These are phyloP conservation scores for Galerucella calmariensis DNA, from an alignment of 2,888 invertebrate genomes.

Conservation along the genomic window DNA sequence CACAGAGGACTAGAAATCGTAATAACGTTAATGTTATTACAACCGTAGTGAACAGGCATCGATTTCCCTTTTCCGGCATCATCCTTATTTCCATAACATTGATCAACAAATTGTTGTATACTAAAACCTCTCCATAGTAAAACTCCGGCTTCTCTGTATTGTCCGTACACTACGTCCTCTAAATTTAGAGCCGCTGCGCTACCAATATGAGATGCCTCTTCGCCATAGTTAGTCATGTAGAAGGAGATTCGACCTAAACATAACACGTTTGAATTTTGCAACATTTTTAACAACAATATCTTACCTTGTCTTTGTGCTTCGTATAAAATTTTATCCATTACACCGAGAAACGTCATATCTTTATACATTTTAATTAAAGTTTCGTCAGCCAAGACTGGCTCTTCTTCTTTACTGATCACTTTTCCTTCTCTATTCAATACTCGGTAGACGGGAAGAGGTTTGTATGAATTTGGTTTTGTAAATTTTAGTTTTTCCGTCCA, in stretches of 20 bases:
- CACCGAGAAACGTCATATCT: slow-evolving; percentile 88
- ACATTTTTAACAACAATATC: neutral
- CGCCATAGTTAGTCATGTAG: slow-evolving; percentile 99
- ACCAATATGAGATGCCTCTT: slow-evolving; percentile 91
- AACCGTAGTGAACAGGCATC: slow-evolving; percentile 99
- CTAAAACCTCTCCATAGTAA: slow-evolving; percentile 91
- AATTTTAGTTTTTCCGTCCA: slow-evolving; percentile 74
- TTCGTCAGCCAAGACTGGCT: slow-evolving; percentile 76
- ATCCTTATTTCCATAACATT: slow-evolving; percentile 93
- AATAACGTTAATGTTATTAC: slow-evolving; percentile 84
- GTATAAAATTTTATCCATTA: slow-evolving; percentile 97
- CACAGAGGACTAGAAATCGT: slow-evolving; percentile 94
- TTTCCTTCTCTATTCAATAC: slow-evolving; percentile 83
- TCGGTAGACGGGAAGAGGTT: slow-evolving; percentile 77
- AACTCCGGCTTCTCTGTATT: slow-evolving; percentile 96
- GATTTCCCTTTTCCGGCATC: slow-evolving; percentile 87
- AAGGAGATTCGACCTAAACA: slow-evolving; percentile 84
- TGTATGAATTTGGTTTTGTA: slow-evolving; percentile 67
- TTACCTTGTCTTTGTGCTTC: slow-evolving; percentile 82
- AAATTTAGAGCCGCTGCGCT: slow-evolving; percentile 93
- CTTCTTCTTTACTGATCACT: slow-evolving; percentile 68
- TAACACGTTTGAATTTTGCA: neutral
- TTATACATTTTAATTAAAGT: slow-evolving; percentile 90
- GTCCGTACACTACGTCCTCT: slow-evolving; percentile 90
- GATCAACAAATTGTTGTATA: slow-evolving; percentile 88